Base-by-base conservation (phyloP, 2,797 vertebrate species). In the Hippopotamyrus pictus region DNA sequence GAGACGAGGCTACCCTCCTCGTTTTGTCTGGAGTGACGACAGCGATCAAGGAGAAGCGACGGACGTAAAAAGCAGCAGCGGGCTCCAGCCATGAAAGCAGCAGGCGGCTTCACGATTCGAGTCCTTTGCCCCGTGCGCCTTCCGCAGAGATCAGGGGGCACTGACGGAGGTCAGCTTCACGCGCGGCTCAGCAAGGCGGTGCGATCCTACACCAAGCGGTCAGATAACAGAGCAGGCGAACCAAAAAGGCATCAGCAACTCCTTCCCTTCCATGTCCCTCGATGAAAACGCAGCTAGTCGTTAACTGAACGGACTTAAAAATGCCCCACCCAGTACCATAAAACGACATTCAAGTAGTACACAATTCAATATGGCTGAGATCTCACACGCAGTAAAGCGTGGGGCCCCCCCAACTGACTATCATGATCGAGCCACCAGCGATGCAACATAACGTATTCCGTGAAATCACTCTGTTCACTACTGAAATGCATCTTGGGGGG, bases 271-370 rank as follows among this genome's bases (percentile, higher is more conserved):
- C 53, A 44, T 14, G 17, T 29, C 14, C 29, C 1, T 50, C 3
- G n/a, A 48, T 25, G 9, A 84, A 89, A 84, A 89, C 22, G 2
- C 54, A 83, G 44, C 41, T 8, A 65, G 7, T 54, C 8, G 7
- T n/a, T 50, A 85, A 89, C 29, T 4, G 14, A 17, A 86, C 59
- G 25, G 44, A 12, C 37, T 44, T 59, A 48, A 65, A 85, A 2
- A 76, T 69, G 79, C 89, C 46, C 53, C 76, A 88, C 62, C 57
- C 59, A 88, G 73, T 89, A 91, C 89, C 90, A 65, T 62, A 33
- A 90, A 87, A 51, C 29, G 51, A 50, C 46, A 48, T 94, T 94
- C 92, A 94, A 93, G 94, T 94, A 93, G 91, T 91, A 89, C 46
- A 89, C 92, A 41, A 92, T 87, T 82, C 19, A 51, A 22, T n/a